Evolutionary conservation across 2,888 invertebrate species (phyloP).

Genomic region (Graphium colonna): DNA sequence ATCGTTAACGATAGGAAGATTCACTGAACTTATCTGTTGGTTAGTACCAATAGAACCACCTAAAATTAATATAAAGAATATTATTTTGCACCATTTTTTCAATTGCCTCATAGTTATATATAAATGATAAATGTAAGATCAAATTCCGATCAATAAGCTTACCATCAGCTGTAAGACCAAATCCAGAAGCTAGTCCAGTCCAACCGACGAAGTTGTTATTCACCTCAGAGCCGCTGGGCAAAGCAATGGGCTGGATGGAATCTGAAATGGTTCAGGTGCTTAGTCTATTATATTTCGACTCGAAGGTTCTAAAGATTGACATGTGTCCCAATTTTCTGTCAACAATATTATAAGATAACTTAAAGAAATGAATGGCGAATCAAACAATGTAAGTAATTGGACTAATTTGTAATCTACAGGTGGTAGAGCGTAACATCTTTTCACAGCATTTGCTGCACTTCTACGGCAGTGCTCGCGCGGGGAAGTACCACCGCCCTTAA

Average conservation of each 20-base stretch:
- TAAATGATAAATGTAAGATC: not conserved
- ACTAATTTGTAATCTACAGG: too few relatives aligned
- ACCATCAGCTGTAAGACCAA: slow-evolving; percentile 46
- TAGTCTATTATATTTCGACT: too few relatives aligned
- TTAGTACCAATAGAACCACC: slow-evolving; percentile 27
- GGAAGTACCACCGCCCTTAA: too few relatives aligned
- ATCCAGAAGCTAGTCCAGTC: slow-evolving; percentile 48
- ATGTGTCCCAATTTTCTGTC: too few relatives aligned
- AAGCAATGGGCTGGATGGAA: slow-evolving; percentile 42
- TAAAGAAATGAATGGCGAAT: too few relatives aligned
- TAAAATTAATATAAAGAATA: not conserved
- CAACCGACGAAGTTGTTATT: slow-evolving; percentile 34
- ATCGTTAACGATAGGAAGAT: slow-evolving; percentile 43
- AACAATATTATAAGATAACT: too few relatives aligned
- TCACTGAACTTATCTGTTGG: slow-evolving; percentile 48
- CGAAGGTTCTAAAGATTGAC: too few relatives aligned
- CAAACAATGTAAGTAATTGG: too few relatives aligned
- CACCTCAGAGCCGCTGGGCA: slow-evolving; percentile 38
- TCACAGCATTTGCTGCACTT: too few relatives aligned
- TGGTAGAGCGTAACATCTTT: too few relatives aligned
- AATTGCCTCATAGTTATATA: not conserved
- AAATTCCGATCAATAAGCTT: slow-evolving; percentile 23
- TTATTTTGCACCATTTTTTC: not conserved
- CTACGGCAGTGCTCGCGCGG: too few relatives aligned
- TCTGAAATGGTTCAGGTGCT: too few relatives aligned